phyloP scores from a whole-genome alignment of 2,888 invertebrate genomes.

The Eupithecia dodoneata region DNA sequence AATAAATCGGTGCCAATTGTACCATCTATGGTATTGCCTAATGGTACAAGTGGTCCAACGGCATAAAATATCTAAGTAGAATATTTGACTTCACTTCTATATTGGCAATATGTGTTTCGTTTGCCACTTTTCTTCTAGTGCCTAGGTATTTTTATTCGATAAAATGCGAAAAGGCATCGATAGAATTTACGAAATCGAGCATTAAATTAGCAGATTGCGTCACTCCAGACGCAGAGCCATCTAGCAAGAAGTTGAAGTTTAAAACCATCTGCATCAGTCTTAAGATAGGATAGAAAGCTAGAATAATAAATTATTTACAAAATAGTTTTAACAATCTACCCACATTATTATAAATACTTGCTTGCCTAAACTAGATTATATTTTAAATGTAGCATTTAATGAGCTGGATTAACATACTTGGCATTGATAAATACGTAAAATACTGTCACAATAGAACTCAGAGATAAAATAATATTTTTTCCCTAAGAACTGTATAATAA shows the following conservation, averaged over 20 bases:
- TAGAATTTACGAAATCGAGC: background rate
- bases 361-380: background rate
- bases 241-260: no score
- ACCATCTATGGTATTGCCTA: no score
- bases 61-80: background rate
- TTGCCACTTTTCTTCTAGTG: no score
- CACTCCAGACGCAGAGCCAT: no score
- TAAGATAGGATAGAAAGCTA: background rate
- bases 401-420: background rate
- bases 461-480: background rate
- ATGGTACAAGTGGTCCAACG: no score
- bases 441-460: background rate
- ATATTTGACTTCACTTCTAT: no score
- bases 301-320: constrained; percentile 10
- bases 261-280: background rate
- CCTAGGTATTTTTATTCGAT: background rate
- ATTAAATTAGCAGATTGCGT: background rate
- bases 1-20: background rate
- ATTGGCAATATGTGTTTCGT: no score
- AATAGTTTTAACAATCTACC: background rate
- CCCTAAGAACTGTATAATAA: background rate
- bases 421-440: background rate
- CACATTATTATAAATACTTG: background rate
- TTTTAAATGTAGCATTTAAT: background rate
- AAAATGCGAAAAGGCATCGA: background rate